Evolutionary conservation across 2,113 vertebrate genomes (phyloP).

Genomic region (Perccottus glenii): DNA sequence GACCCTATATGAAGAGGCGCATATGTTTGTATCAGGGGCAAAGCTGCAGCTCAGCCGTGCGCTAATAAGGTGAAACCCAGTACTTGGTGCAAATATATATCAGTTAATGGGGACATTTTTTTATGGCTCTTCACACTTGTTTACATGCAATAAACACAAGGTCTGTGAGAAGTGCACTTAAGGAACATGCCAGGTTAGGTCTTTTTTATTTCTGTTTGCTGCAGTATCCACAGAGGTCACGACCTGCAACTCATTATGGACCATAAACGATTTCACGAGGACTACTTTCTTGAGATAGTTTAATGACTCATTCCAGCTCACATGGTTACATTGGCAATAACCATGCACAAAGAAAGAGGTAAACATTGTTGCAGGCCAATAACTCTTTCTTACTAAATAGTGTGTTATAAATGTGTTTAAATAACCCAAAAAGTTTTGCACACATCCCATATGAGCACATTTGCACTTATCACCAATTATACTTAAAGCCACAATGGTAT

Average conservation of each 20-base stretch:
- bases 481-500: too few species aligned
- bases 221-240: slow-evolving; percentile 34
- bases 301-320: too few species aligned
- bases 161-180: slow-evolving; percentile 30
- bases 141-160: slow-evolving; percentile 49
- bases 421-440: too few species aligned
- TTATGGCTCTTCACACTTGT: slow-evolving; percentile 47
- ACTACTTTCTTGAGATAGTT: too few species aligned
- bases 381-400: too few species aligned
- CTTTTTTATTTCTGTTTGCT: slow-evolving; percentile 19
- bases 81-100: slow-evolving; percentile 52
- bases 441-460: too few species aligned
- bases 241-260: not conserved
- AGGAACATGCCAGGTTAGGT: slow-evolving; percentile 19
- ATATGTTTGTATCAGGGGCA: slow-evolving; percentile 32
- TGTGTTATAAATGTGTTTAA: too few species aligned
- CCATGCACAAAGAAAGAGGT: too few species aligned
- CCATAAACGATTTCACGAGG: slow-evolving; percentile 5
- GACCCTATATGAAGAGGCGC: slow-evolving; percentile 41
- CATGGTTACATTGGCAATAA: too few species aligned
- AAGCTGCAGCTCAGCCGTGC: slow-evolving; percentile 21
- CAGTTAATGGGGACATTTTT: slow-evolving; percentile 42
- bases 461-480: too few species aligned
- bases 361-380: too few species aligned
- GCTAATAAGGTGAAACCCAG: slow-evolving; percentile 27